Evolutionary conservation across 2,888 invertebrate species (phyloP), one percentile per base, ranked within the genome.

Genomic region (Dolomedes plantarius): DNA sequence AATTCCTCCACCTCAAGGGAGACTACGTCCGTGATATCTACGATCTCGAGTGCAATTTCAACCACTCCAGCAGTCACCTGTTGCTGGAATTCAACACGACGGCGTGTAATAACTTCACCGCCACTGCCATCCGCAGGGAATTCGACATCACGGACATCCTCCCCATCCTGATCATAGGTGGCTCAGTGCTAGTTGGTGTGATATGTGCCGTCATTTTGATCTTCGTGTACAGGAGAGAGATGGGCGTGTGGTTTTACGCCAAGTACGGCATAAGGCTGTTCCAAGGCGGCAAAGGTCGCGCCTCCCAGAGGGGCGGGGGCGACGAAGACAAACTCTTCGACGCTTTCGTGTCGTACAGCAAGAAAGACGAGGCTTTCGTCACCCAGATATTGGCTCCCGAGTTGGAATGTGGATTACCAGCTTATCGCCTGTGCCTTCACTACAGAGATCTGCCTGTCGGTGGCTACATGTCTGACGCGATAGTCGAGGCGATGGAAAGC

Each of bases 191-290:
- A 2, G 27, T 87, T 9, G 73, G 72, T 9, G 31, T 88, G 13
- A 13, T 81, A n/a, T 69, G 62, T 36, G 46, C 72, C 19, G 31
- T 76, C 1, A 50, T 86, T 23, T 23, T 86, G 19, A 68, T 79
- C 16, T 56, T 87, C 27, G 64, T 87, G n/a, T 88, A 75, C 67
- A 76, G 88, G 88, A 94, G 95, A 92, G 95, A 95, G 91, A 93
- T 96, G 92, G 93, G 95, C 90, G 95, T 96, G 87, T 96, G 95
- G 95, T 94, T 90, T 89, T 95, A 95, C 92, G 94, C 96, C 76
- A 94, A 94, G 90, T 96, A 95, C 91, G 96, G 96, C 50, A 93
- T 96, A 74, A 93, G 96, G 89, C 95, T 95, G 91, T 96, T 96
- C 92, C 94, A 95, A 90, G 93, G 94, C 89, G 93, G 65, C 9